These are phyloP conservation scores for Cerastis rubricosa DNA, from an alignment of 2,888 invertebrate genomes.

Conservation along the genomic window DNA sequence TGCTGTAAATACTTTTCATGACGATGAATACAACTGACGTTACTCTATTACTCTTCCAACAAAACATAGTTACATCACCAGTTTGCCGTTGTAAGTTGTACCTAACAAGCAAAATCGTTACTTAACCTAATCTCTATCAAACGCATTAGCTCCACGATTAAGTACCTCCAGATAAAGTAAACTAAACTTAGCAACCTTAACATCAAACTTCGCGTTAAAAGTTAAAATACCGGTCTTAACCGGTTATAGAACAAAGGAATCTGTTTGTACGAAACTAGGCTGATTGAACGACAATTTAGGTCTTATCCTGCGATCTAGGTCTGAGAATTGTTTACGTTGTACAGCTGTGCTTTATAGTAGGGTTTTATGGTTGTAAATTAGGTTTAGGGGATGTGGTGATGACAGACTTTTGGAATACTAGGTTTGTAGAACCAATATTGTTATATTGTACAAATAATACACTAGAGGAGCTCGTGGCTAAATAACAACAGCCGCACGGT, in stretches of 20 bases:
- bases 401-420: constrained; percentile 9
- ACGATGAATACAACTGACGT: not conserved
- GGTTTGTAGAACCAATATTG: no score
- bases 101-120: constrained; percentile 12
- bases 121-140: constrained; percentile 14
- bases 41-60: not conserved
- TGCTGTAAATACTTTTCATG: not conserved
- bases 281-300: constrained; percentile 80
- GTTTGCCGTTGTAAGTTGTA: not conserved
- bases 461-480: no score
- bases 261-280: constrained; percentile 73
- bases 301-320: constrained; percentile 74
- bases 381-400: constrained; percentile 46
- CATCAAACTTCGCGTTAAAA: constrained; percentile 62
- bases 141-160: constrained; percentile 51
- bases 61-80: not conserved
- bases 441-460: no score
- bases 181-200: constrained; percentile 59
- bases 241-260: constrained; percentile 77
- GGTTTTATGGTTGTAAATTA: constrained; percentile 53
- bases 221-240: constrained; percentile 63
- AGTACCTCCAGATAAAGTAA: constrained; percentile 49
- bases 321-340: constrained; percentile 67
- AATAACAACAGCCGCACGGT: no score
- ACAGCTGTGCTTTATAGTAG: constrained; percentile 67